Evolutionary conservation across 1,140 invertebrate species (phyloP).

Genomic region (Dolichoris vasculosae): DNA sequence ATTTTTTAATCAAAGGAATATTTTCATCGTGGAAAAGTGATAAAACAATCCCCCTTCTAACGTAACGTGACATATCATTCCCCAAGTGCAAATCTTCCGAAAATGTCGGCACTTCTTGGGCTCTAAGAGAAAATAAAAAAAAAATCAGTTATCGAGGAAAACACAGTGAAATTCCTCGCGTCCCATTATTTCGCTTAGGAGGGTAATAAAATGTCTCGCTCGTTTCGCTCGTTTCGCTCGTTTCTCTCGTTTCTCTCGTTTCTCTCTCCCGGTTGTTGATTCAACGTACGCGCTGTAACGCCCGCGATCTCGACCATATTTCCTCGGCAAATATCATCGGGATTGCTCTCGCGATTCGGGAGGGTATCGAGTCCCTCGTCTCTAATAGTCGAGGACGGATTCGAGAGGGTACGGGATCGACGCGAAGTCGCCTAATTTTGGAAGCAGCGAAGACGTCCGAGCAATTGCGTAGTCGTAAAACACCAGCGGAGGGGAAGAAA

Average conservation of each 20-base stretch:
- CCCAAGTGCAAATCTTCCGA: background rate
- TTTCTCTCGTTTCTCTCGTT: slow-evolving; percentile 10
- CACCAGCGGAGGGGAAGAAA: background rate
- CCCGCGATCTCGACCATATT: background rate
- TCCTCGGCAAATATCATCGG: slow-evolving; percentile 28
- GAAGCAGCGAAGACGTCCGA: background rate
- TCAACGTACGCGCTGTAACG: background rate
- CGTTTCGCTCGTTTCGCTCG: slow-evolving; percentile 2
- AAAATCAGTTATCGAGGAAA: slow-evolving; percentile 35
- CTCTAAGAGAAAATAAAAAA: background rate
- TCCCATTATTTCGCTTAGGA: slow-evolving; percentile 45
- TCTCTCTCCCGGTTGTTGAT: slow-evolving; percentile 19
- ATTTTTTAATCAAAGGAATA: slow-evolving; percentile 23
- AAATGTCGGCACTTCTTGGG: background rate
- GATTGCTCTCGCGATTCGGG: slow-evolving; percentile 32
- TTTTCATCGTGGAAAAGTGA: background rate
- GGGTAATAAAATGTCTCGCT: slow-evolving; percentile 43
- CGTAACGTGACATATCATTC: background rate
- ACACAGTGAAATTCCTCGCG: slow-evolving; percentile 33
- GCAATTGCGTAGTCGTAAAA: slow-evolving; percentile 12
- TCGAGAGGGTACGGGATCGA: background rate
- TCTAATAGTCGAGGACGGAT: slow-evolving; percentile 31
- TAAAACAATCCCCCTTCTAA: background rate
- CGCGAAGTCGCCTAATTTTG: background rate
- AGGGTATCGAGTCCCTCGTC: slow-evolving; percentile 13